These are phyloP conservation scores for Drosophila ezoana DNA, from an alignment of 2,888 invertebrate species.

Conservation along the genomic window DNA sequence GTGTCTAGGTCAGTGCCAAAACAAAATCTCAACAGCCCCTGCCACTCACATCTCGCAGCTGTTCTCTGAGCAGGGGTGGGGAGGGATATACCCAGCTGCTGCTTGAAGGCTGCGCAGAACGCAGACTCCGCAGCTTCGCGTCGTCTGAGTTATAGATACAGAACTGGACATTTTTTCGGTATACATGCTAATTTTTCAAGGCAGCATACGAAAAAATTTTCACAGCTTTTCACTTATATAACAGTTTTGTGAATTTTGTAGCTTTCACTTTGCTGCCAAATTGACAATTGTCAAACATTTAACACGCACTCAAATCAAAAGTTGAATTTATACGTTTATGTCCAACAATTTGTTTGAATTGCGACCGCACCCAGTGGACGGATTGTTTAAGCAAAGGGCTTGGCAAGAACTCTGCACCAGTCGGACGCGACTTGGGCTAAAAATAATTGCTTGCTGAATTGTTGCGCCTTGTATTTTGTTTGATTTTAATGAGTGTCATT, in stretches of 20 bases:
- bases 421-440: background rate
- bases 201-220: constrained; percentile 63
- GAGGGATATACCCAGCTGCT: constrained; percentile 28
- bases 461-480: constrained; percentile 7
- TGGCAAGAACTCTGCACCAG: constrained; percentile 24
- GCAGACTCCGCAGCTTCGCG: constrained; percentile 82
- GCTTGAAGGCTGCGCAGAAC: constrained; percentile 70
- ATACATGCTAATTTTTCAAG: constrained; percentile 73
- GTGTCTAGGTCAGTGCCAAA: constrained; percentile 70
- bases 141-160: constrained; percentile 80
- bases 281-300: constrained; percentile 47
- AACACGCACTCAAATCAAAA: constrained; percentile 66
- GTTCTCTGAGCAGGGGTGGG: constrained; percentile 32
- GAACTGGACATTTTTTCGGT: constrained; percentile 79
- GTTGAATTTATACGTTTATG: constrained; percentile 31
- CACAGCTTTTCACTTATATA: constrained; percentile 74
- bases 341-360: constrained; percentile 46
- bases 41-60: too few relatives aligned
- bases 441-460: constrained; percentile 6
- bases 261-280: constrained; percentile 12
- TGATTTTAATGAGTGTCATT: constrained; percentile 38
- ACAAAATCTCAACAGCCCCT: constrained; percentile 23
- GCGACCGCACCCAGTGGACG: constrained; percentile 64
- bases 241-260: constrained; percentile 30
- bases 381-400: constrained; percentile 46